These are phyloP conservation scores for Armadillidium nasatum DNA, from an alignment of 1,140 invertebrate species.

Conservation along the genomic window DNA sequence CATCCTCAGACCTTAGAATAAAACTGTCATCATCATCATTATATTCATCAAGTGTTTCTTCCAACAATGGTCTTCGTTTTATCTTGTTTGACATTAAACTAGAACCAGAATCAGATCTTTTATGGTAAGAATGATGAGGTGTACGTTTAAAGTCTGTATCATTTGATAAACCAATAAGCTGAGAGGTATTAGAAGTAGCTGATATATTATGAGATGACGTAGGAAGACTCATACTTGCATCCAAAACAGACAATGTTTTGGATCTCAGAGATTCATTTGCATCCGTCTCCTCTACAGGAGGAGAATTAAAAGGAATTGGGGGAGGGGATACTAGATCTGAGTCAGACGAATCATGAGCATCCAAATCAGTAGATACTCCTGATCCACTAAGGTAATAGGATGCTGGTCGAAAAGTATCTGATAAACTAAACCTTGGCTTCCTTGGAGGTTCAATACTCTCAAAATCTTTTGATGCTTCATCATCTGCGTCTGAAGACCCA, in stretches of 20 bases:
- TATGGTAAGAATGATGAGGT: neutral
- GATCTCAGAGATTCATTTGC: neutral
- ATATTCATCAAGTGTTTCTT: conserved; percentile 34
- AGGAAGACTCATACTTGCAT: neutral
- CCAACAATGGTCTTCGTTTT: conserved; percentile 39
- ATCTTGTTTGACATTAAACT: conserved; percentile 33
- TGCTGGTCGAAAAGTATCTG: conserved; percentile 77
- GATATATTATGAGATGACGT: neutral
- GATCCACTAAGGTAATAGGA: conserved; percentile 71
- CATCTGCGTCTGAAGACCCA: conserved; percentile 69
- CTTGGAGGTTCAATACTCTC: conserved; percentile 62
- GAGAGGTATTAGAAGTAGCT: neutral
- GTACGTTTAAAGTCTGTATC: neutral
- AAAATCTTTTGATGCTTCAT: conserved; percentile 73
- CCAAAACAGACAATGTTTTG: neutral
- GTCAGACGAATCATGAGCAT: conserved; percentile 69
- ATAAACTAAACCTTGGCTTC: conserved; percentile 71
- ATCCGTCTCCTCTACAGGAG: conserved; percentile 55
- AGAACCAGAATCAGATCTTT: conserved; percentile 29
- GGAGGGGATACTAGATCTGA: conserved; percentile 74
- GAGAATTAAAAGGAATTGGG: conserved; percentile 70
- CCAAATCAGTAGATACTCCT: conserved; percentile 41
- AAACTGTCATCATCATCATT: conserved; percentile 40
- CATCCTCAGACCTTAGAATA: conserved; percentile 41
- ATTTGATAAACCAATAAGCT: neutral